These are phyloP conservation scores for Piscicola geometra DNA, from an alignment of 2,888 invertebrate species.

Conservation along the genomic window DNA sequence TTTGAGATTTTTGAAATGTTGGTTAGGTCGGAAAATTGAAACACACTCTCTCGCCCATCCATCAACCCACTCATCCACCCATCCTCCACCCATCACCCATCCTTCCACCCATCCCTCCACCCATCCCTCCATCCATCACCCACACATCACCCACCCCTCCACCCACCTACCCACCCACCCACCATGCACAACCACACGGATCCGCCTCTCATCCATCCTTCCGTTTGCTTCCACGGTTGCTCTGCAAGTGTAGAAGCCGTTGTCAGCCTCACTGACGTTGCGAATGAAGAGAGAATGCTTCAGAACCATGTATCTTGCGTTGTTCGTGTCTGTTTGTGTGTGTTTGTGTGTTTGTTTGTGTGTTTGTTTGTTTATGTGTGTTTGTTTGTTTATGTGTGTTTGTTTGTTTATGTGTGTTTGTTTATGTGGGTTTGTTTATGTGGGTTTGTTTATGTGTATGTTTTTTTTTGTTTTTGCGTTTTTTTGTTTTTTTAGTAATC, in stretches of 20 bases:
- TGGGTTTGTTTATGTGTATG: neutral
- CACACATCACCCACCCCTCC: neutral
- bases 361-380: no score
- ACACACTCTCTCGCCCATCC: no score
- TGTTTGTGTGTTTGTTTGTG: no score
- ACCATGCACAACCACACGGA: conserved; percentile 44
- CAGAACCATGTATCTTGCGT: neutral
- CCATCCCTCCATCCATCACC: neutral
- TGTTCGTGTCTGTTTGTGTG: neutral
- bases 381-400: no score
- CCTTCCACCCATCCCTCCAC: neutral
- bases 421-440: no score
- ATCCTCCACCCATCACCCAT: neutral
- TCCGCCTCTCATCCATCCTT: conserved; percentile 34
- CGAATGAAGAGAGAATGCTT: conserved; percentile 3
- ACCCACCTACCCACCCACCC: conserved; percentile 28
- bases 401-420: no score
- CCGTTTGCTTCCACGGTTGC: conserved; percentile 42
- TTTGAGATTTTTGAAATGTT: no score
- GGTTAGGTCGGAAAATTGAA: no score
- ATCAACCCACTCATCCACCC: no score
- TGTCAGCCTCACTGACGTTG: conserved; percentile 28
- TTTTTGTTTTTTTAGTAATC: neutral
- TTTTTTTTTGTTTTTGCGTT: no score
- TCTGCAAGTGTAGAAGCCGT: conserved; percentile 41